These are phyloP conservation scores for Odobenus rosmarus DNA, from an alignment of 2,113 vertebrate species.

Conservation along the genomic window DNA sequence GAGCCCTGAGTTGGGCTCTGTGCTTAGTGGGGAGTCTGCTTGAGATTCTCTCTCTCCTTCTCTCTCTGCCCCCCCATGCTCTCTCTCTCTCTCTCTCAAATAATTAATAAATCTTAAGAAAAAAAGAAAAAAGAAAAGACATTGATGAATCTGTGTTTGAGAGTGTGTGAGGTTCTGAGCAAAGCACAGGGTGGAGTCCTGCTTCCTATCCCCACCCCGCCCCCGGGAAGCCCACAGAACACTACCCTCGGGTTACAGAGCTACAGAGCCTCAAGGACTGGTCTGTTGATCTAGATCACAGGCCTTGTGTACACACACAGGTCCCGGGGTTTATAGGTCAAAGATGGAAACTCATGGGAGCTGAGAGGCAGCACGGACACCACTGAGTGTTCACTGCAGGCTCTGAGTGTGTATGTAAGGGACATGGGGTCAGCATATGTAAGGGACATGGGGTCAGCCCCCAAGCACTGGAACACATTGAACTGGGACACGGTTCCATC, in stretches of 20 bases:
- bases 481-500: not conserved
- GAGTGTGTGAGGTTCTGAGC: not conserved
- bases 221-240: not conserved
- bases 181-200: fast-evolving
- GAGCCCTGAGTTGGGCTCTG: no score
- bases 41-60: not conserved
- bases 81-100: not conserved
- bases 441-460: not conserved
- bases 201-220: not conserved
- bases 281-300: not conserved
- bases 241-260: not conserved
- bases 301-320: not conserved
- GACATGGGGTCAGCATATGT: not conserved
- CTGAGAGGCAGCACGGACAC: fast-evolving
- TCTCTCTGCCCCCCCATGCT: not conserved
- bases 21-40: not conserved
- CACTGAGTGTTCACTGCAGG: not conserved
- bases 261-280: fast-evolving
- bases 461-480: not conserved
- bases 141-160: not conserved
- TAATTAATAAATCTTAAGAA: not conserved
- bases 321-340: not conserved
- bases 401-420: not conserved
- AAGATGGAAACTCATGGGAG: not conserved
- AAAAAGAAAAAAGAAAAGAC: not conserved